These are phyloP conservation scores for Cyphomyrmex costatus DNA, from an alignment of 1,140 invertebrate species.

Conservation along the genomic window DNA sequence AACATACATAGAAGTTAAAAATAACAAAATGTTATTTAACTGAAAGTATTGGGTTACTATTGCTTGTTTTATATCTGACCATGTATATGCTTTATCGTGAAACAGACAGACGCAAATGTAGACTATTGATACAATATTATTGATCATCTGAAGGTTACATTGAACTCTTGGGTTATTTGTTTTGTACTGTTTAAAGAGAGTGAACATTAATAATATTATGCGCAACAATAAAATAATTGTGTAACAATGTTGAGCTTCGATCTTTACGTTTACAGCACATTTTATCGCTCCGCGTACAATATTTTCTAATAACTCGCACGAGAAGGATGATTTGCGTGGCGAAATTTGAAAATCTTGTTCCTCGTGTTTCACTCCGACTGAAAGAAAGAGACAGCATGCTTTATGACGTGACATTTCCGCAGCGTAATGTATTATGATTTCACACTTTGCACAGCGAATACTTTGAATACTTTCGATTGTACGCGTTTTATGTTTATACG, in stretches of 20 bases:
- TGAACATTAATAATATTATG: too few relatives aligned
- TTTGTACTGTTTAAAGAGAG: too few relatives aligned
- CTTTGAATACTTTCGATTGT: slow-evolving; percentile 24
- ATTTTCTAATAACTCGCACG: slow-evolving; percentile 23
- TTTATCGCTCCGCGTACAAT: background rate
- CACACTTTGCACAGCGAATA: slow-evolving; percentile 2
- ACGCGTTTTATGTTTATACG: slow-evolving; percentile 7
- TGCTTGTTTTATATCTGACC: too few relatives aligned
- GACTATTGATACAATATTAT: too few relatives aligned
- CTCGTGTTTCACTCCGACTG: background rate
- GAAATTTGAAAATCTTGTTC: slow-evolving; percentile 54
- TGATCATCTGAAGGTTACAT: too few relatives aligned
- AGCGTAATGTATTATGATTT: slow-evolving; percentile 58
- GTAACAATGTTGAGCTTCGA: background rate
- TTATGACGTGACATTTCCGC: slow-evolving; percentile 12
- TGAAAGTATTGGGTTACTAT: too few relatives aligned
- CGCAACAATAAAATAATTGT: too few relatives aligned
- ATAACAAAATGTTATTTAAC: too few relatives aligned
- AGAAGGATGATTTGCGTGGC: background rate
- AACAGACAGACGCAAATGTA: background rate
- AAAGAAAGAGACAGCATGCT: slow-evolving; percentile 32
- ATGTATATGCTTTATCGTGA: background rate
- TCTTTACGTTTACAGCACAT: slow-evolving; percentile 2
- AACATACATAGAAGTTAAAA: too few relatives aligned
- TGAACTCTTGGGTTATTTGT: too few relatives aligned